A percentile compares a stretch with the other conserved stretches of the same genome.
phyloP scores from a whole-genome alignment of 2,888 invertebrate species.

The Listrodromus nycthemerus region DNA sequence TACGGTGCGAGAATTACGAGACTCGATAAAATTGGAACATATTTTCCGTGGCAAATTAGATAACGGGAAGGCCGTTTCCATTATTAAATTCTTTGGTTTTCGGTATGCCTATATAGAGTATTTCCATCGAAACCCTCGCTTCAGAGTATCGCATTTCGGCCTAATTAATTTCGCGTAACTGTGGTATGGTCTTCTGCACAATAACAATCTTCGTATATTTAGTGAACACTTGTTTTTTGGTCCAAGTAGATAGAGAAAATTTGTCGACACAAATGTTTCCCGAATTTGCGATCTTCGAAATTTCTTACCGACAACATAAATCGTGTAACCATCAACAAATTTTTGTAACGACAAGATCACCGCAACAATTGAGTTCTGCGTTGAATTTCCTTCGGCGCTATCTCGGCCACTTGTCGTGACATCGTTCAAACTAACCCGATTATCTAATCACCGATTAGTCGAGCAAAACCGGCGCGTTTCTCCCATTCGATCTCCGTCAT shows the following conservation, averaged over 20 bases:
- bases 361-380: background rate
- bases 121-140: background rate
- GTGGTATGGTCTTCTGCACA: too few relatives aligned
- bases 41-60: constrained; percentile 4
- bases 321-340: too few relatives aligned
- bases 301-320: too few relatives aligned
- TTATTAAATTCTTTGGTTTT: constrained; percentile 14
- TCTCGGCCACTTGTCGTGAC: background rate
- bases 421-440: constrained; percentile 19
- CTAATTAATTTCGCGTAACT: background rate
- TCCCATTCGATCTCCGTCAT: background rate
- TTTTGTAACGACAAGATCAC: too few relatives aligned
- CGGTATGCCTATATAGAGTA: background rate
- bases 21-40: constrained; percentile 6
- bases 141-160: background rate
- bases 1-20: constrained; percentile 7
- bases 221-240: too few relatives aligned
- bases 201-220: too few relatives aligned
- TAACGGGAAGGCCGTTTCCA: constrained; percentile 1
- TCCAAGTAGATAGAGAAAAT: too few relatives aligned
- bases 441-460: constrained; percentile 36
- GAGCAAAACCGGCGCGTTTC: constrained; percentile 14
- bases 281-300: too few relatives aligned
- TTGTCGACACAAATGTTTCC: too few relatives aligned
- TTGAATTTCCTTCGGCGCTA: background rate